These are phyloP conservation scores for Dunckerocampus dactyliophorus DNA, from an alignment of 2,113 vertebrate species.

Conservation along the genomic window DNA sequence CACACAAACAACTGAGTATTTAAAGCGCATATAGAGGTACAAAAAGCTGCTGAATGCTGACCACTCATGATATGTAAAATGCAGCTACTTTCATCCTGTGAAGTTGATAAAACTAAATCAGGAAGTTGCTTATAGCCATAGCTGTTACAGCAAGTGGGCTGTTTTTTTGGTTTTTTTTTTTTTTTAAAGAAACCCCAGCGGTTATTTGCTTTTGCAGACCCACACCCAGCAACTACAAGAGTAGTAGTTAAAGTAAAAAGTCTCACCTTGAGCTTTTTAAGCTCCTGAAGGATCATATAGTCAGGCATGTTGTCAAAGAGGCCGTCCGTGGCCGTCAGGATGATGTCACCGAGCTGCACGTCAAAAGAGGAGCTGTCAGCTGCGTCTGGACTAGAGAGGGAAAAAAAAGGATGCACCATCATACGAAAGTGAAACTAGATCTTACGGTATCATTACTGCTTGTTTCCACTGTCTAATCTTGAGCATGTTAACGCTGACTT, in stretches of 20 bases:
- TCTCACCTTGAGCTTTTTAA: slow-evolving; percentile 93
- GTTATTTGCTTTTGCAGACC: too few relatives aligned
- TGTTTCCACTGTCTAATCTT: slow-evolving; percentile 26
- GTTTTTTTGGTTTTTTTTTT: too few relatives aligned
- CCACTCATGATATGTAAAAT: too few relatives aligned
- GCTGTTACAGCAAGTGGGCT: too few relatives aligned
- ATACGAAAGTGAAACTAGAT: slow-evolving; percentile 26
- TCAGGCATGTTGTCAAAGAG: slow-evolving; percentile 99
- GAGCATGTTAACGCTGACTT: slow-evolving; percentile 21
- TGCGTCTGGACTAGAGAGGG: slow-evolving; percentile 83
- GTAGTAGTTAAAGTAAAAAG: not conserved
- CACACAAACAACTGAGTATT: too few relatives aligned
- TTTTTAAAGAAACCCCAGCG: too few relatives aligned
- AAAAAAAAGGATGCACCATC: slow-evolving; percentile 21
- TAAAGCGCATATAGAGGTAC: too few relatives aligned
- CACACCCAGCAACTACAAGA: too few relatives aligned
- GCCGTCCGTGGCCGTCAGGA: slow-evolving; percentile 92
- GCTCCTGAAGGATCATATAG: slow-evolving; percentile 98
- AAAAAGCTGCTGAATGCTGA: too few relatives aligned
- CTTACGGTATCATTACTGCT: not conserved
- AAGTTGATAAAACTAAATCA: too few relatives aligned
- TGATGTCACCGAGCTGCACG: slow-evolving; percentile 96
- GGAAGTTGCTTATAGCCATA: too few relatives aligned
- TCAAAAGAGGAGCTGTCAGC: slow-evolving; percentile 97
- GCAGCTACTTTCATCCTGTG: too few relatives aligned